These are phyloP conservation scores for Pedionomus torquatus DNA, from an alignment of 2,113 vertebrate genomes.

Conservation along the genomic window DNA sequence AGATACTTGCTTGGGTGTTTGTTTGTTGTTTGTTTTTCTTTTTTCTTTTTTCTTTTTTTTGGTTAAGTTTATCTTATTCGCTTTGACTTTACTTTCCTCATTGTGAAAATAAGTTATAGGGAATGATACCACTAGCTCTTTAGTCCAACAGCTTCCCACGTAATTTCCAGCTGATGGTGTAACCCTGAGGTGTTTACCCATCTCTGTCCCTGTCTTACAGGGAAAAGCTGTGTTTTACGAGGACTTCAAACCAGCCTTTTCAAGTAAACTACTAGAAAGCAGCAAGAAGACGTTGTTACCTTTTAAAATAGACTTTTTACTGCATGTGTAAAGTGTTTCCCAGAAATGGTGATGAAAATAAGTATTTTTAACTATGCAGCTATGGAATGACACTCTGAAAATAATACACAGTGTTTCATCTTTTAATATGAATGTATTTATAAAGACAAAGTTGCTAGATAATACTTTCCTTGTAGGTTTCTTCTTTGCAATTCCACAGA, in stretches of 20 bases:
- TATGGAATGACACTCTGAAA: background rate
- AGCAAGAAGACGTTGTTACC: background rate
- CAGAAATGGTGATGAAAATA: conserved; percentile 23
- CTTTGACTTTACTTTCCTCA: background rate
- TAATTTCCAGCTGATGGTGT: background rate
- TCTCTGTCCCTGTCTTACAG: background rate
- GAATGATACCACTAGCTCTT: background rate
- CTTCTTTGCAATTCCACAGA: background rate
- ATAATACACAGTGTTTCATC: background rate
- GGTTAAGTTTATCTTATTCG: background rate
- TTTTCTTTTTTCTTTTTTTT: background rate
- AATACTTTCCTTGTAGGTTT: background rate
- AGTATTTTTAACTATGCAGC: background rate
- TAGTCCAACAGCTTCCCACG: background rate
- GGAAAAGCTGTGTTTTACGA: background rate
- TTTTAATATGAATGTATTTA: background rate
- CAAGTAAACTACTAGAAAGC: background rate
- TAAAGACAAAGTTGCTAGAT: background rate
- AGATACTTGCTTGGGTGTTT: background rate
- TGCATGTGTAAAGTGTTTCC: background rate
- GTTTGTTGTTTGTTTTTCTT: no score
- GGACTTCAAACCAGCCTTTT: background rate
- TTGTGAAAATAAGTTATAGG: background rate
- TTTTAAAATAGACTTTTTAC: background rate
- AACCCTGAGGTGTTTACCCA: background rate